These are phyloP conservation scores for Ancistrus triradiatus DNA, from an alignment of 2,113 vertebrate species.

Conservation along the genomic window DNA sequence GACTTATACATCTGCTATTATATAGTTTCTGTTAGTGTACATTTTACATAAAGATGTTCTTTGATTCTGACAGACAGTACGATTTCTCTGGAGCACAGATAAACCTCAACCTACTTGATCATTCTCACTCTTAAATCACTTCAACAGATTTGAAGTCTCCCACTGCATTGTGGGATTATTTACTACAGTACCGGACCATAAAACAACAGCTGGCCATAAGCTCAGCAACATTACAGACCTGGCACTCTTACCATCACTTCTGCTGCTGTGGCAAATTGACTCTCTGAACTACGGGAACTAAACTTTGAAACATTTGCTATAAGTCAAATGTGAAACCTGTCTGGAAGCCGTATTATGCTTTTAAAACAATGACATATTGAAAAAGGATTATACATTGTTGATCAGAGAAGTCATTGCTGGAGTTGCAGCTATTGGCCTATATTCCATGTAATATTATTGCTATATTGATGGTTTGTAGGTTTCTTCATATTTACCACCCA, in stretches of 20 bases:
- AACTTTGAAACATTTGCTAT: constrained; percentile 18
- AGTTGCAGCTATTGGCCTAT: background rate
- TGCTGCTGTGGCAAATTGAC: constrained; percentile 30
- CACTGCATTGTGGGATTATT: constrained; percentile 30
- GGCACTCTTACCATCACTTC: constrained; percentile 18
- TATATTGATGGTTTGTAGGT: background rate
- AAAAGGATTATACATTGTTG: background rate
- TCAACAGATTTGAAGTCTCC: constrained; percentile 37
- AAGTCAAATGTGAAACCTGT: constrained; percentile 13
- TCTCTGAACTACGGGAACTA: constrained; percentile 5
- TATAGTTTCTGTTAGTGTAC: no score
- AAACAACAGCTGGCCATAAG: constrained; percentile 44
- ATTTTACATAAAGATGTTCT: background rate
- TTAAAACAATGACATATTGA: background rate
- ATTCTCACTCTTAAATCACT: constrained; percentile 39
- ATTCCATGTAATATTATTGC: background rate
- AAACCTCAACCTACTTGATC: constrained; percentile 37
- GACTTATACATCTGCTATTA: no score
- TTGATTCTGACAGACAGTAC: constrained; percentile 30
- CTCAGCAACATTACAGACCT: constrained; percentile 16
- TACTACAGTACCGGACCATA: constrained; percentile 26
- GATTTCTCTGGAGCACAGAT: constrained; percentile 13
- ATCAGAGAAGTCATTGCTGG: background rate
- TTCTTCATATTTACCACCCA: background rate
- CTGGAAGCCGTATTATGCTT: background rate